A percentile compares a stretch with the other conserved stretches of the same genome.
phyloP scores from a whole-genome alignment of 2,113 vertebrate species.

The Leucopternis melanops region DNA sequence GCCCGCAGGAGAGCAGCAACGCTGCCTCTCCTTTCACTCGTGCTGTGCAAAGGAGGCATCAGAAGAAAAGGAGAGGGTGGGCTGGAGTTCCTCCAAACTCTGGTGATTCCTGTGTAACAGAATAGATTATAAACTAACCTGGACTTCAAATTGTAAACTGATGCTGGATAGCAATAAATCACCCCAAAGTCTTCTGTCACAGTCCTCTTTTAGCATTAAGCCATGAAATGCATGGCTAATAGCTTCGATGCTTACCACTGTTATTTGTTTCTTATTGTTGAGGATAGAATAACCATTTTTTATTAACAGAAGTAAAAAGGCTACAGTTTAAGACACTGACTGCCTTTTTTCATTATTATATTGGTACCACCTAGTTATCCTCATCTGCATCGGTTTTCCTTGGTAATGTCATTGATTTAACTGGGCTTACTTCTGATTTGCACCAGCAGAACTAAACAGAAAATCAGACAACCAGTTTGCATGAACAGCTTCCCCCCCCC shows the following conservation, averaged over 20 bases:
- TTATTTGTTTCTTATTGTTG: not conserved
- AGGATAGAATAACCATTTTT: not conserved
- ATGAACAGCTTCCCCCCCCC: not conserved
- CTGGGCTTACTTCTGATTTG: not conserved
- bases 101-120: not conserved
- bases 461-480: not conserved
- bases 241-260: not conserved
- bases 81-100: not conserved
- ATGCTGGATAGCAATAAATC: not conserved
- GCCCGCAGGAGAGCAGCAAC: not conserved
- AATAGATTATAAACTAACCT: not conserved
- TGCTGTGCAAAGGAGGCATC: not conserved
- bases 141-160: not conserved
- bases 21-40: not conserved
- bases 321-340: not conserved
- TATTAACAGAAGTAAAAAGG: not conserved
- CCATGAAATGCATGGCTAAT: not conserved
- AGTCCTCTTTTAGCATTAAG: not conserved
- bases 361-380: not conserved
- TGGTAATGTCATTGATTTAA: not conserved
- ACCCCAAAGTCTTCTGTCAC: not conserved
- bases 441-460: not conserved
- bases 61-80: not conserved
- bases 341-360: not conserved
- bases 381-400: not conserved